A percentile compares a stretch with the other conserved stretches of the same genome.
These are phyloP conservation scores for Naso thynnoides DNA, from an alignment of 2,797 vertebrate genomes.

Conservation along the genomic window DNA sequence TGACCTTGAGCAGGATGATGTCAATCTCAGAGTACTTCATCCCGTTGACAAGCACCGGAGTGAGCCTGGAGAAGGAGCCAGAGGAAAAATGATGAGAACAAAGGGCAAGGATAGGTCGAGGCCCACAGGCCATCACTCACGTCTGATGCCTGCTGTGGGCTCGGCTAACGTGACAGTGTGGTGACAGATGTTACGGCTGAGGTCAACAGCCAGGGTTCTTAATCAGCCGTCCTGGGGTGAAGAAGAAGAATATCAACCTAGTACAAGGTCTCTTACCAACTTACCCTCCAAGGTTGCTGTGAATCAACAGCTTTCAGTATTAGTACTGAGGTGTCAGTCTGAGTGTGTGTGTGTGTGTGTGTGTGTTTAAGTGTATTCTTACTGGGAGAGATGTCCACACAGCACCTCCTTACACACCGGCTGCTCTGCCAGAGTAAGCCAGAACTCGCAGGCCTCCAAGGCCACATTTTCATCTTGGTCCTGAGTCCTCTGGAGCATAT, in stretches of 20 bases:
- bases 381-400: conserved; percentile 94
- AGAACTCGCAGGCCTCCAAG: conserved; percentile 97
- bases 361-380: conserved; percentile 71
- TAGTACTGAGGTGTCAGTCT: conserved; percentile 5
- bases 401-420: conserved; percentile 97
- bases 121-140: conserved; percentile 56
- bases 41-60: conserved; percentile 96
- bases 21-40: conserved; percentile 99
- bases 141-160: conserved; percentile 35
- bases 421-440: conserved; percentile 96
- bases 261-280: conserved; percentile 43
- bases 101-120: conserved; percentile 61
- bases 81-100: conserved; percentile 44
- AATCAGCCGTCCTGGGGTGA: conserved; percentile 54
- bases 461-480: conserved; percentile 98
- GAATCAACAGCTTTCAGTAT: conserved; percentile 56
- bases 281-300: conserved; percentile 47
- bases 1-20: conserved; percentile 97
- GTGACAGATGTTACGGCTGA: conserved; percentile 62
- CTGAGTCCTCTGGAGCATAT: conserved; percentile 96
- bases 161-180: conserved; percentile 45
- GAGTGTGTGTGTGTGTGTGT: conserved; percentile 37
- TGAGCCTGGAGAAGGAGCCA: conserved; percentile 84
- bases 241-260: conserved; percentile 45
- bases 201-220: conserved; percentile 66